A percentile compares a stretch with the other conserved stretches of the same genome.
Evolutionary conservation across 1,140 invertebrate genomes (phyloP).

Genomic region (Copidosoma floridanum): DNA sequence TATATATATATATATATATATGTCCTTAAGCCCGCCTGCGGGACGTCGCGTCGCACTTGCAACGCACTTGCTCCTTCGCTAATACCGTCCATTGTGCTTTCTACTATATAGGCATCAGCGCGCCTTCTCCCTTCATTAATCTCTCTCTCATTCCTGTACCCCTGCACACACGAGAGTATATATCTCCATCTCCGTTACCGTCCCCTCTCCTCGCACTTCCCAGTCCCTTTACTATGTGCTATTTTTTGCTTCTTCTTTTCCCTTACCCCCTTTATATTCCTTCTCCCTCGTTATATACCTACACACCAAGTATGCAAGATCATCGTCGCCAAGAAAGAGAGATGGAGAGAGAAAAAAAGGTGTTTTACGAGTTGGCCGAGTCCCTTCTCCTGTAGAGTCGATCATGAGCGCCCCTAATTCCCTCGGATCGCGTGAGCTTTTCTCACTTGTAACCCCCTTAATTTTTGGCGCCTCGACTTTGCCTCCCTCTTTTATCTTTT

Average conservation of each 20-base stretch:
- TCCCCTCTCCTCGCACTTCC: conserved; percentile 4
- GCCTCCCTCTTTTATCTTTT: not conserved
- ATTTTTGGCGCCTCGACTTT: conserved; percentile 13
- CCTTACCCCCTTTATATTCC: not conserved
- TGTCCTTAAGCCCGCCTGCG: too few species aligned
- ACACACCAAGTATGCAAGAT: not conserved
- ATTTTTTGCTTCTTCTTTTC: not conserved
- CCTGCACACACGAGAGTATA: not conserved
- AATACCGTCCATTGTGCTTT: too few species aligned
- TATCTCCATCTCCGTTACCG: conserved; percentile 3
- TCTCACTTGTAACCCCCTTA: conserved; percentile 9
- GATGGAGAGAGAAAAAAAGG: conserved; percentile 1
- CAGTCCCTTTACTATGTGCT: not conserved
- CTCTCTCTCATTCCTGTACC: too few species aligned
- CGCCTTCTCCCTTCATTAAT: too few species aligned
- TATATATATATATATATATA: too few species aligned
- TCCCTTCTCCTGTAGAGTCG: too few species aligned
- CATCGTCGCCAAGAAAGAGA: not conserved
- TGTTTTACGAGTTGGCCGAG: too few species aligned
- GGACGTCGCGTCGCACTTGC: too few species aligned
- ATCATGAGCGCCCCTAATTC: not conserved
- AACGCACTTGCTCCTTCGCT: too few species aligned
- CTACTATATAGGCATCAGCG: too few species aligned
- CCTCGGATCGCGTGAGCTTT: not conserved
- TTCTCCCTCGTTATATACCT: not conserved